Evolutionary conservation across 2,113 vertebrate species (phyloP).

Genomic region (Enhydra lutris): DNA sequence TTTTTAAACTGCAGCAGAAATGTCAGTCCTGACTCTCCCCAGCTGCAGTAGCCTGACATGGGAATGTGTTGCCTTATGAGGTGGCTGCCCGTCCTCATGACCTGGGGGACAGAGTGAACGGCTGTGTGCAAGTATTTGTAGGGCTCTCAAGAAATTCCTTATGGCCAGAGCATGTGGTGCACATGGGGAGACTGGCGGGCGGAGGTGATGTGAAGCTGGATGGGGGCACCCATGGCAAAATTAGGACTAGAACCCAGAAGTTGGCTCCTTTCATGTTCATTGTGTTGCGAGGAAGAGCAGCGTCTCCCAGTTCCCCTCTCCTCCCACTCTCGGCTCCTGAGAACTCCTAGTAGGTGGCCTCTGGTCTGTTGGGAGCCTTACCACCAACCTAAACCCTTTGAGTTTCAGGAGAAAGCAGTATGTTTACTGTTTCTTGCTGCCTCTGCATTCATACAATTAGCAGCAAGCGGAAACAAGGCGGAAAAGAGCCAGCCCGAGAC

Average conservation of each 20-base stretch:
- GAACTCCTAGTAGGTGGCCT: fast-evolving
- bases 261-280: not conserved
- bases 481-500: fast-evolving
- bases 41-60: not conserved
- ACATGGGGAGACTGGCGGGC: not conserved
- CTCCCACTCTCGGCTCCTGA: not conserved
- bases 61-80: fast-evolving
- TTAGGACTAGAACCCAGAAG: not conserved
- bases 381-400: fast-evolving
- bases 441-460: not conserved
- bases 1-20: not conserved
- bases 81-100: fast-evolving
- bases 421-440: not conserved
- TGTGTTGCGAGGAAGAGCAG: not conserved
- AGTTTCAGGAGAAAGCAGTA: not conserved
- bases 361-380: not conserved
- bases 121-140: fast-evolving
- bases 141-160: not conserved
- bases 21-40: not conserved
- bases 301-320: not conserved
- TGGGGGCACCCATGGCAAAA: too few species aligned
- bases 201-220: not conserved
- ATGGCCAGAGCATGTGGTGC: fast-evolving
- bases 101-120: fast-evolving
- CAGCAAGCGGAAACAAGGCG: not conserved